Evolutionary conservation across 2,888 invertebrate species (phyloP), one percentile per base, ranked within the genome.

Genomic region (Dasypolia templi): DNA sequence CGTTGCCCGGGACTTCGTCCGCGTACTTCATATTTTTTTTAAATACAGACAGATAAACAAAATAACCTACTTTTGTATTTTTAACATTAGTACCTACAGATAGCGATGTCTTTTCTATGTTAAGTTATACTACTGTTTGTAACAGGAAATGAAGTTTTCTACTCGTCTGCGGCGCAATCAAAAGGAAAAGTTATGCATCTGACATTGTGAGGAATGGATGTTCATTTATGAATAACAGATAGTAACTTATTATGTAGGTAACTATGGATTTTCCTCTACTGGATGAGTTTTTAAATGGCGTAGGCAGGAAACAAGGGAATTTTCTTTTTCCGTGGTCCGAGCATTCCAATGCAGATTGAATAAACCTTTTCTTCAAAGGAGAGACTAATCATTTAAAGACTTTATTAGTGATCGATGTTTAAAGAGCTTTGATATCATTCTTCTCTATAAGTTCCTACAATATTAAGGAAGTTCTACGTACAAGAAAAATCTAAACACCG

Each of bases 161-260:
- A 46, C 35, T 56, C 64, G 51, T 68, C 61, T 46, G 19, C 19
- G 56, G 12, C 55, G 61, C 64, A 75, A 62, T 58, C 65, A 74
- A 46, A 81, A 64, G 65, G 81, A 81, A 81, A 81, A 69, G 65
- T 81, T 81, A 70, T 79, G 62, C 62, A 70, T 70, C 32, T 53
- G 51, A 81, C 49, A 32, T 68, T 81, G 63, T 63, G 32, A 51
- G 68, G 7, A 68, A 75, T 56, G 29, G 19, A 39, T 62, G 55
- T 61, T 66, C 49, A 44, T 65, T 32, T 65, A 46, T 44, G 26
- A 32, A 61, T 59, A 58, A 63, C 44, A 17, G 42, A 35, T 46
- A 5, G 22, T 26, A 22, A 14, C 5, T 5, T 17, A 26, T 11
- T 44, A 44, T 2, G 4, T 6, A 14, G 19, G 22, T 55, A 35